A percentile compares a stretch with the other conserved stretches of the same genome.
These are phyloP conservation scores for Apostichopus parvimensis DNA, from an alignment of 35 echinoderm and acorn worm species.

Conservation along the genomic window DNA sequence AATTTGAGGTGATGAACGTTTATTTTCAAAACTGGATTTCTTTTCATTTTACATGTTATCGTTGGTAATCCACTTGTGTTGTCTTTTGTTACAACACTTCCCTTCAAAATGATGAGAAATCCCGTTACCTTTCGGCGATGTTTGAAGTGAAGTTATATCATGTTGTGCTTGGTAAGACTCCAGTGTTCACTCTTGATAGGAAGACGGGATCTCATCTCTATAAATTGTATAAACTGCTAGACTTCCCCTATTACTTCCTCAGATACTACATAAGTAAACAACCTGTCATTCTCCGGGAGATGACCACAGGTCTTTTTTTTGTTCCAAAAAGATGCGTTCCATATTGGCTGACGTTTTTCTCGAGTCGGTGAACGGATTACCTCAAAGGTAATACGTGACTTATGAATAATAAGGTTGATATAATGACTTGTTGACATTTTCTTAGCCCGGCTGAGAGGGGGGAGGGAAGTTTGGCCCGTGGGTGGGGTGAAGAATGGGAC, in stretches of 20 bases:
- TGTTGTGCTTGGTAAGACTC: constrained; percentile 2
- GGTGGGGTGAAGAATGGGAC: not conserved
- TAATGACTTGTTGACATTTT: too few species aligned
- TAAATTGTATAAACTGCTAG: not conserved
- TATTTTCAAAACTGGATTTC: not conserved
- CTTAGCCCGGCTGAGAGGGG: not conserved
- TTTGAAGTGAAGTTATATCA: not conserved
- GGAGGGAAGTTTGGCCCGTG: too few species aligned
- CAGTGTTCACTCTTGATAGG: not conserved
- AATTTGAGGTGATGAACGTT: too few species aligned
- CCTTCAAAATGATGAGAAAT: not conserved
- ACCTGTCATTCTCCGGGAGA: constrained; percentile 1
- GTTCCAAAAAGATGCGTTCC: not conserved
- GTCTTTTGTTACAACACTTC: not conserved
- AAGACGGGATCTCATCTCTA: not conserved
- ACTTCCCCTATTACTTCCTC: constrained; percentile 8
- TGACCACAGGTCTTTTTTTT: not conserved
- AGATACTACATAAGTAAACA: constrained; percentile 5
- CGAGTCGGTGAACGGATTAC: not conserved
- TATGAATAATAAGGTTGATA: too few species aligned
- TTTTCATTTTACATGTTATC: not conserved
- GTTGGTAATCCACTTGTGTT: not conserved
- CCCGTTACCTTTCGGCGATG: too few species aligned
- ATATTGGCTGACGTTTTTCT: not conserved
- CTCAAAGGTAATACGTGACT: too few species aligned